A percentile compares a stretch with the other conserved stretches of the same genome.
phyloP scores from a whole-genome alignment of 1,140 invertebrate species.

The Ceratoteleas bidentatus region DNA sequence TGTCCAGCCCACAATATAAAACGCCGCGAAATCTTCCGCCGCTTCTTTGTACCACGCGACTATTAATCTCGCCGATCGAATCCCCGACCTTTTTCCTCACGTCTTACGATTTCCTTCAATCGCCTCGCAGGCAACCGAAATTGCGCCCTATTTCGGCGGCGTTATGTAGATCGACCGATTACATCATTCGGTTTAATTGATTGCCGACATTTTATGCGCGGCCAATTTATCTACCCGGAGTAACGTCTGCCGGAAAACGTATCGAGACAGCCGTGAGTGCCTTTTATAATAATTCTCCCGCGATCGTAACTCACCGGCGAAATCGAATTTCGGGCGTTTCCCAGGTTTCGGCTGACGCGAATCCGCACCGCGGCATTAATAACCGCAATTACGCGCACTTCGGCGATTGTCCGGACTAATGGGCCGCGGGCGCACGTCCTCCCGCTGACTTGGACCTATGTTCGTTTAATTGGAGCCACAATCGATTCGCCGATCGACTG shows the following conservation, averaged over 20 bases:
- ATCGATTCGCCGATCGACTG: slow-evolving; percentile 73
- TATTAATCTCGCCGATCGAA: slow-evolving; percentile 20
- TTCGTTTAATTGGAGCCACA: slow-evolving; percentile 79
- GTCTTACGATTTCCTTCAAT: background rate
- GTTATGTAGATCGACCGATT: no score
- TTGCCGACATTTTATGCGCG: no score
- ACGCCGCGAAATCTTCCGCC: slow-evolving; percentile 29
- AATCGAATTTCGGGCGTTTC: no score
- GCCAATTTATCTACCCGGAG: no score
- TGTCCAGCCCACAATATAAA: slow-evolving; percentile 33
- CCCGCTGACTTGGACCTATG: slow-evolving; percentile 75
- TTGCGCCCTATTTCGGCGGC: no score
- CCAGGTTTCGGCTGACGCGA: background rate
- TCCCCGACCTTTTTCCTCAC: background rate
- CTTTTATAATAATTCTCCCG: no score
- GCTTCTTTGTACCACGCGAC: slow-evolving; percentile 27
- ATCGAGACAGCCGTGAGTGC: no score
- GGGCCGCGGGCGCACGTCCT: slow-evolving; percentile 51
- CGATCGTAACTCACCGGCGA: no score
- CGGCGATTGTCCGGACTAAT: slow-evolving; percentile 17
- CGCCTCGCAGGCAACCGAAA: no score
- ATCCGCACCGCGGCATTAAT: background rate
- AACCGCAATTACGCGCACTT: slow-evolving; percentile 27
- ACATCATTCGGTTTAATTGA: no score
- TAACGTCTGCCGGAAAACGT: no score